phyloP scores from a whole-genome alignment of 2,113 vertebrate genomes.

The Prionailurus bengalensis region DNA sequence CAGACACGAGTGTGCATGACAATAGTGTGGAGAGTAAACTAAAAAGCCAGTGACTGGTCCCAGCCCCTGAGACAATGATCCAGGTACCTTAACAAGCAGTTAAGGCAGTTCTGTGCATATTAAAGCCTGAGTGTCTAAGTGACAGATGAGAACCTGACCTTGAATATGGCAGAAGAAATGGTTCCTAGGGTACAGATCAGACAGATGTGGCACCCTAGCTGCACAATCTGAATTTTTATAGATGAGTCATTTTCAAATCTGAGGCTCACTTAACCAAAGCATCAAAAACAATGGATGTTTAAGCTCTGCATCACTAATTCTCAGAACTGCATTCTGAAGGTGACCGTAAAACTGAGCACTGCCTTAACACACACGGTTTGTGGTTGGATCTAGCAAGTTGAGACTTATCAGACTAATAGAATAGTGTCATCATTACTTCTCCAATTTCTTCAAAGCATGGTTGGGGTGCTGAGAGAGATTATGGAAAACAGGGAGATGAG shows the following conservation, averaged over 20 bases:
- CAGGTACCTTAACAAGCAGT: background rate
- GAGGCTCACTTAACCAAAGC: background rate
- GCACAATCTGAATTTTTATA: background rate
- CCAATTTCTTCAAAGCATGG: background rate
- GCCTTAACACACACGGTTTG: background rate
- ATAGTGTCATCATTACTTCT: background rate
- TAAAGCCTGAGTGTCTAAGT: background rate
- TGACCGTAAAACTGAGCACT: background rate
- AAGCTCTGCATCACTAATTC: background rate
- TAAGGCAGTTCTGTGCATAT: background rate
- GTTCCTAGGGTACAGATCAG: background rate
- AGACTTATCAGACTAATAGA: background rate
- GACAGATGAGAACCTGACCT: background rate
- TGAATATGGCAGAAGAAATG: background rate
- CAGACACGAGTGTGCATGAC: background rate
- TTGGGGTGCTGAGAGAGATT: background rate
- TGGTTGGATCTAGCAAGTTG: slow-evolving; percentile 47
- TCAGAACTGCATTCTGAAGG: slow-evolving; percentile 67
- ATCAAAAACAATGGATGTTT: background rate
- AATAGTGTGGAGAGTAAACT: background rate
- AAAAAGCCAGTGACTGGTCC: background rate
- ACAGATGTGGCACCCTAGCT: background rate
- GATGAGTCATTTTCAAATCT: slow-evolving; percentile 44
- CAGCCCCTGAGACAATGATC: background rate
- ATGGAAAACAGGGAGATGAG: background rate